phyloP scores from a whole-genome alignment of 2,888 invertebrate species.

The Caenorhabditis doughertyi region DNA sequence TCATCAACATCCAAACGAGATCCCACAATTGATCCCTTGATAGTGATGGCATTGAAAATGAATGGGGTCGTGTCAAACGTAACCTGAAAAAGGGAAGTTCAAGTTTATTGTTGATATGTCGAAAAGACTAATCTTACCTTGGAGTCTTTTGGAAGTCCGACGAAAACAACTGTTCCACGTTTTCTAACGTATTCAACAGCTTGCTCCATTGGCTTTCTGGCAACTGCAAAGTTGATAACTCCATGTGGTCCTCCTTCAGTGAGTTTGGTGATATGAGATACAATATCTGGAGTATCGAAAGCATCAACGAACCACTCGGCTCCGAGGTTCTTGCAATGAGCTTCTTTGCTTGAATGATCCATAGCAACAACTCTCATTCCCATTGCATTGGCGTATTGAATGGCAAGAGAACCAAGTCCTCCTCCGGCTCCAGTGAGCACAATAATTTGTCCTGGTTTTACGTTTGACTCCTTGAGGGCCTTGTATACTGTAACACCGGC shows the following conservation, averaged over 20 bases:
- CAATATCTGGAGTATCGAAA: conserved; percentile 58
- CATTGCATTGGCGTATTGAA: conserved; percentile 74
- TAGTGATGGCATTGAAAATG: conserved; percentile 67
- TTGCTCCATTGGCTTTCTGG: conserved; percentile 66
- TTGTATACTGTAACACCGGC: conserved; percentile 74
- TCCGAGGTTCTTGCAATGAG: conserved; percentile 61
- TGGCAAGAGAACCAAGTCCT: conserved; percentile 71
- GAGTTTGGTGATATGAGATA: conserved; percentile 59
- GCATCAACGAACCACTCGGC: conserved; percentile 70
- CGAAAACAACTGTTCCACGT: conserved; percentile 70
- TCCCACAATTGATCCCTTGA: conserved; percentile 71
- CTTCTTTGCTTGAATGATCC: conserved; percentile 63
- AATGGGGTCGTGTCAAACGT: conserved; percentile 65
- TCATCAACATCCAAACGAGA: conserved; percentile 70
- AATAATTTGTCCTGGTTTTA: conserved; percentile 69
- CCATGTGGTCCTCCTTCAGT: conserved; percentile 74
- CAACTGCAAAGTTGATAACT: conserved; percentile 69
- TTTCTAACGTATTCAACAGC: conserved; percentile 70
- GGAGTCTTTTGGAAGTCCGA: conserved; percentile 70
- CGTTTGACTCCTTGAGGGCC: conserved; percentile 69
- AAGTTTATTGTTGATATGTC: not conserved
- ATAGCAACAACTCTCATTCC: conserved; percentile 71
- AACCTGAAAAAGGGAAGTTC: conserved; percentile 50
- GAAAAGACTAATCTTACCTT: conserved; percentile 21
- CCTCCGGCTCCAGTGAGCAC: conserved; percentile 73